phyloP scores from a whole-genome alignment of 2,797 vertebrate genomes.

The Capromys pilorides region DNA sequence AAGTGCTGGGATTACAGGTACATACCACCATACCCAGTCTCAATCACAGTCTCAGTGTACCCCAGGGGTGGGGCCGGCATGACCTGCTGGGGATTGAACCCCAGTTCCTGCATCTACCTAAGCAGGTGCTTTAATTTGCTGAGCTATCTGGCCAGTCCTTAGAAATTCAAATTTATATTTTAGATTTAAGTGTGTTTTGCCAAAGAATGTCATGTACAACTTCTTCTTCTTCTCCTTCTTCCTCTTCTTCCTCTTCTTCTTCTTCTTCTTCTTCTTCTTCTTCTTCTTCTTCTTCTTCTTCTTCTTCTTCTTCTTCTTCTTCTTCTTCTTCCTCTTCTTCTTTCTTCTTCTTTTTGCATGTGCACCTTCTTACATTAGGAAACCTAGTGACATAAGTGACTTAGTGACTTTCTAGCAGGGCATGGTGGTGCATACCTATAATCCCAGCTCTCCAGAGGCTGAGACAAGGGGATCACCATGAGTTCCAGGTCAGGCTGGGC shows the following conservation, averaged over 20 bases:
- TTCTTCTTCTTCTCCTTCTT: not conserved
- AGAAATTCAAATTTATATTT: not conserved
- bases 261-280: not conserved
- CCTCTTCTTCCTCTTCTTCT: not conserved
- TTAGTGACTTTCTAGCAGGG: not conserved
- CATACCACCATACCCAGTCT: no score
- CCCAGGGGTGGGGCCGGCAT: no score
- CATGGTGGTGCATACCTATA: not conserved
- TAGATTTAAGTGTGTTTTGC: conserved; percentile 31
- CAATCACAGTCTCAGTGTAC: no score
- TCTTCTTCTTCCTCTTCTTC: not conserved
- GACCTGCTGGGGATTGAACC: no score
- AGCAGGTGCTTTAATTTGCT: no score
- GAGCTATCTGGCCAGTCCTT: no score
- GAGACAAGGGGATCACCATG: no score
- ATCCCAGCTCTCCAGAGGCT: no score
- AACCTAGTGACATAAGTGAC: not conserved
- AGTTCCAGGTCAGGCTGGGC: not conserved
- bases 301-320: not conserved
- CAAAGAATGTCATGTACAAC: not conserved
- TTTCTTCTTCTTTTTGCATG: not conserved
- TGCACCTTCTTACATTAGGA: not conserved
- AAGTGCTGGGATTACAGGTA: no score
- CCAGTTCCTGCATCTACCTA: no score
- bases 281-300: not conserved